Percentiles rank a stretch among this genome's conserved stretches.
These are phyloP conservation scores for Drosophila tsacasi DNA, from an alignment of 1,140 invertebrate species.

Conservation along the genomic window DNA sequence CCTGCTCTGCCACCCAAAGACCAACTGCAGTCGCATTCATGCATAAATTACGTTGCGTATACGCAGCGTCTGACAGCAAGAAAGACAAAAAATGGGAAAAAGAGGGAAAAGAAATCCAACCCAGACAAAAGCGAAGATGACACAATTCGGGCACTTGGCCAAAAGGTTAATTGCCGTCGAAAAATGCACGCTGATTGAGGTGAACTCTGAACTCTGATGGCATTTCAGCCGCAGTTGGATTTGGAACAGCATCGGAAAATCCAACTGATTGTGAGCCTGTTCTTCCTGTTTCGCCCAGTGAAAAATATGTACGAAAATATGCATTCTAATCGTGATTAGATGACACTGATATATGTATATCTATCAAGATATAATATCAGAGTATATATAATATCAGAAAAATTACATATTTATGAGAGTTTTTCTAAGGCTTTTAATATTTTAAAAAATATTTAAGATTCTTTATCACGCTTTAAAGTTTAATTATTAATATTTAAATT, in stretches of 20 bases:
- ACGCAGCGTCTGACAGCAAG: constrained; percentile 31
- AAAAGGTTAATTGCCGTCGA: constrained; percentile 63
- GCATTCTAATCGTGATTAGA: not conserved
- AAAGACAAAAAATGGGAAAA: no score
- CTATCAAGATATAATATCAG: not conserved
- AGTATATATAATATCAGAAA: not conserved
- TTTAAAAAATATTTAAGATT: not conserved
- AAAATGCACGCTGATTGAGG: constrained; percentile 31
- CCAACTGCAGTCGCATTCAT: constrained; percentile 35
- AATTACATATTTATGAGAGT: not conserved
- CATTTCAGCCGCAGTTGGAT: constrained; percentile 9
- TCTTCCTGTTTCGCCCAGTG: not conserved
- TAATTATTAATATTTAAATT: not conserved
- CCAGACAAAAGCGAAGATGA: constrained; percentile 38
- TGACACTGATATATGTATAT: not conserved
- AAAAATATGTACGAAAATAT: not conserved
- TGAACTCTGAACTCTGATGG: constrained; percentile 20
- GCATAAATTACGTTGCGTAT: constrained; percentile 52
- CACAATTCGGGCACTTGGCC: constrained; percentile 52
- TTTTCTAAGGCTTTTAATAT: not conserved
- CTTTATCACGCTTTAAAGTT: not conserved
- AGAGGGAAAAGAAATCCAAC: not conserved
- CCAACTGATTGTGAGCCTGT: not conserved
- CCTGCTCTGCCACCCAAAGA: not conserved
- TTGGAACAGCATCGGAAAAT: not conserved